Base-by-base conservation (phyloP, 1,140 invertebrate species). In the Eriocheir sinensis region DNA sequence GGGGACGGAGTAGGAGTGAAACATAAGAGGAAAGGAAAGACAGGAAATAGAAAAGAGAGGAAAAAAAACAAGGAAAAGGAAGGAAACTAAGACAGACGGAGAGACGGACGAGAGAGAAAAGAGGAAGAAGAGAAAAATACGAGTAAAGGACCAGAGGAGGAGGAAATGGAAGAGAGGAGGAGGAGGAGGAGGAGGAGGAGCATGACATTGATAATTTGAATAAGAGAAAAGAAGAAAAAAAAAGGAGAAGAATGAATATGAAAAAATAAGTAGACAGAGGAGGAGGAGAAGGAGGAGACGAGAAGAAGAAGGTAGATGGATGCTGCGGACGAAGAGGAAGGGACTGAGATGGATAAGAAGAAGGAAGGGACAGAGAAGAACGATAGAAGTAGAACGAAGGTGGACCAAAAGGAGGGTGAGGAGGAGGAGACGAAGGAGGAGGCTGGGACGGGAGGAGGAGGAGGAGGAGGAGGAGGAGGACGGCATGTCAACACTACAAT, bases 401-500 rank as follows among this genome's bases (percentile, higher is more conserved):
- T n/a, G n/a, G n/a, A n/a, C n/a, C n/a, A n/a, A n/a, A n/a, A n/a
- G n/a, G n/a, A n/a, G n/a, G n/a, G n/a, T n/a, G 17, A 72, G 60
- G 8, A 72, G 60, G 60, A 72, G 21, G n/a, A n/a, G 60, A 72
- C 27, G 6, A n/a, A 72, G 21, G 53, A 72, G 2, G 53, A 72
- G 53, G n/a, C 2, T 21, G 60, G 8, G 60, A n/a, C 2, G n/a
- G 60, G 1, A n/a, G n/a, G 60, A 72, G 60, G 44, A 4, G 15
- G 44, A 8, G n/a, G 60, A 72, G n/a, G 27, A 72, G 60, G 60
- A 72, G 21, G 60, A n/a, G 60, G 60, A 72, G 60, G 60, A n/a
- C n/a, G 60, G 60, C 60, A 72, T 72, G 60, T 72, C 12, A 72
- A 72, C 60, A 72, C 60, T 72, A 72, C 60, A 72, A 72, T 72